Percentiles rank a stretch among this genome's conserved stretches.
These are phyloP conservation scores for Callospermophilus lateralis DNA, from an alignment of 2,113 vertebrate genomes.

Conservation along the genomic window DNA sequence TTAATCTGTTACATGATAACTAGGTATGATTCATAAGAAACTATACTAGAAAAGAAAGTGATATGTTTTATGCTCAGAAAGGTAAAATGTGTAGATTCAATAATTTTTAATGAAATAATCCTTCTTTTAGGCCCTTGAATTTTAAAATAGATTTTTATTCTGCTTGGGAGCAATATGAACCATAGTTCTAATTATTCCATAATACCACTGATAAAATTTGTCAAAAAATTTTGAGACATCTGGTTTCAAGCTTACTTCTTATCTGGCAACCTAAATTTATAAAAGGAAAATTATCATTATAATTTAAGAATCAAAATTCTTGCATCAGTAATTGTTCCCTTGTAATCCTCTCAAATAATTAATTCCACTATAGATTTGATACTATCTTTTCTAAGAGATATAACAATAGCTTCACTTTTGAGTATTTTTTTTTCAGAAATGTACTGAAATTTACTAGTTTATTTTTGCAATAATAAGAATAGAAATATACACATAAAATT, in stretches of 20 bases:
- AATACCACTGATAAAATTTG: neutral
- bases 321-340: neutral
- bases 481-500: neutral
- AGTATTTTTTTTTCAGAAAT: neutral
- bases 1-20: neutral
- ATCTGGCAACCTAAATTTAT: neutral
- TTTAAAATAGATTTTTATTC: neutral
- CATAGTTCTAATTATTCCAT: neutral
- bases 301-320: neutral
- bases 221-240: neutral
- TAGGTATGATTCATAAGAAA: neutral
- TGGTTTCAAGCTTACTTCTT: neutral
- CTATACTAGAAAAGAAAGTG: neutral
- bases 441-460: neutral
- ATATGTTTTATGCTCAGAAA: neutral
- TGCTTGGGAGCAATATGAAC: neutral
- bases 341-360: conserved; percentile 16
- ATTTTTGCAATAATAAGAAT: neutral
- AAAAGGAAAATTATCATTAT: neutral
- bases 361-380: neutral
- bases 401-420: neutral
- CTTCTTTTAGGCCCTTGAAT: neutral
- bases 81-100: neutral
- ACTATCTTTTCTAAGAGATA: neutral
- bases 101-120: neutral